Conservation (phyloP, 1,140 invertebrate genomes). For the Steinernema feltiae region DNA sequence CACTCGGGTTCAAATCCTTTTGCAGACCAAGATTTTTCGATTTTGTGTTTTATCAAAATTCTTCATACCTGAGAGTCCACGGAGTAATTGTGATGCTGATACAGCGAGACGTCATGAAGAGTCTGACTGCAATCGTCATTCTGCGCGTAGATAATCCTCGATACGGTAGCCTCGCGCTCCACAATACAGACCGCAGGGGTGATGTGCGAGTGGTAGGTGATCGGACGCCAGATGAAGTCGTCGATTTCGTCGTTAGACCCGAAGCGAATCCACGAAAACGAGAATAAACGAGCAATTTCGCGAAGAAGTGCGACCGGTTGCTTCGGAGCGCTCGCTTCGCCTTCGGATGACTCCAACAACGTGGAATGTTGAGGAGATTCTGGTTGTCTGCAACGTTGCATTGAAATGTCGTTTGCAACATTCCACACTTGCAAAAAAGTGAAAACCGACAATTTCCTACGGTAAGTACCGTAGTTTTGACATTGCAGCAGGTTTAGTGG, state of each 20-base stretch:
- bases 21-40: neutral
- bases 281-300: neutral
- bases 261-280: neutral
- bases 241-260: neutral
- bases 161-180: neutral
- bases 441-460: too few species aligned
- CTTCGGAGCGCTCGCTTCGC: neutral
- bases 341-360: neutral
- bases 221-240: neutral
- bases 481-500: too few species aligned
- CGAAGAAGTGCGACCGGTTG: neutral
- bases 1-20: too few species aligned
- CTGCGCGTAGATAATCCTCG: neutral
- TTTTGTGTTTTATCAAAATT: too few species aligned
- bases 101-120: neutral
- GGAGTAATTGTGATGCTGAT: neutral
- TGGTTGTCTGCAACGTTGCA: too few species aligned
- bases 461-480: too few species aligned
- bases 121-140: neutral
- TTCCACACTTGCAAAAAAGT: too few species aligned
- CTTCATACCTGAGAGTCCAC: neutral
- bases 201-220: neutral
- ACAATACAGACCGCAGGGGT: neutral
- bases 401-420: too few species aligned
- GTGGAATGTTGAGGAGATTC: neutral